Evolutionary conservation across 1,140 invertebrate genomes (phyloP).

Genomic region (Nylanderia fulva): DNA sequence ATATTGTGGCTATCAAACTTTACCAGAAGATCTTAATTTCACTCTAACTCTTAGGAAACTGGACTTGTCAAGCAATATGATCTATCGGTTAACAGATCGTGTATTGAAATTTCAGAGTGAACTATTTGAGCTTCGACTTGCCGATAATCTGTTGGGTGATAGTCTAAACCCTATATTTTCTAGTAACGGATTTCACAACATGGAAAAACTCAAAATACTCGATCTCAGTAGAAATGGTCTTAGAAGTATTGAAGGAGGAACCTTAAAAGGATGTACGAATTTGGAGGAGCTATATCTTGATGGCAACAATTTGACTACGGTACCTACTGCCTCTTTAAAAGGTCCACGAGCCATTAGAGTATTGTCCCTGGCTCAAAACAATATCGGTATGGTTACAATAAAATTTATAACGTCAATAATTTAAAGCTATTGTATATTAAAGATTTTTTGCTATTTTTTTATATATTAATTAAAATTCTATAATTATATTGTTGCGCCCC

Average conservation of each 20-base stretch:
- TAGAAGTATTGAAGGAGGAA: conserved; percentile 92
- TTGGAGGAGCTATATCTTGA: conserved; percentile 93
- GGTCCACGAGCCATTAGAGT: conserved; percentile 90
- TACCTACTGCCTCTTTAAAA: conserved; percentile 93
- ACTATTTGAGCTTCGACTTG: conserved; percentile 90
- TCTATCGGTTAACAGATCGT: conserved; percentile 92
- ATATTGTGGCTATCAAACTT: conserved; percentile 91
- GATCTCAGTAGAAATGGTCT: conserved; percentile 93
- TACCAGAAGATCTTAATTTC: conserved; percentile 87
- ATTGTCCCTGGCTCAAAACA: conserved; percentile 91
- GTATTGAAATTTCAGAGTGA: conserved; percentile 89
- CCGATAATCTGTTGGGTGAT: conserved; percentile 94
- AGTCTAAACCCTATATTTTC: conserved; percentile 96
- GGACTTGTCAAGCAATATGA: conserved; percentile 93
- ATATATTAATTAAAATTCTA: too few species aligned
- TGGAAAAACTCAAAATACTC: conserved; percentile 90
- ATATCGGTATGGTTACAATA: conserved; percentile 89
- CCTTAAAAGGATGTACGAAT: conserved; percentile 92
- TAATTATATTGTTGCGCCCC: too few species aligned
- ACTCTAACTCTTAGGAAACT: conserved; percentile 90
- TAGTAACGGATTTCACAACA: conserved; percentile 92
- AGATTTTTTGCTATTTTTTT: not conserved
- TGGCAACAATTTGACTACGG: conserved; percentile 90
- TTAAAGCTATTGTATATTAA: too few species aligned
- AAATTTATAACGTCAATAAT: too few species aligned